Percentiles rank a stretch among this genome's conserved stretches.
These are phyloP conservation scores for Acridotheres tristis DNA, from an alignment of 2,797 vertebrate genomes.

Conservation along the genomic window DNA sequence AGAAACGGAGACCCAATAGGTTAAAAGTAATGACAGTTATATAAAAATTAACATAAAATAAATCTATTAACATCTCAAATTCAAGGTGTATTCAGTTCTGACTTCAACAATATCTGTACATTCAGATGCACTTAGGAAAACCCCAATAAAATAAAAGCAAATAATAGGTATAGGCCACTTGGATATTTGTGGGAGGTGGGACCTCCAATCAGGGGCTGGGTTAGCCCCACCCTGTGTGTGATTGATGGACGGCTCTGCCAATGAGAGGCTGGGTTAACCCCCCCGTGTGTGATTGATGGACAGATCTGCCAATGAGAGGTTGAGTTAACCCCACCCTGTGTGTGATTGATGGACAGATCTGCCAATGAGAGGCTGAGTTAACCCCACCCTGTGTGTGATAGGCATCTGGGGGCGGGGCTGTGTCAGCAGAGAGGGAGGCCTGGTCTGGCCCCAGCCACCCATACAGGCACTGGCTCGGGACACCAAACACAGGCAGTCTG, in stretches of 20 bases:
- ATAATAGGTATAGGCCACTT: background rate
- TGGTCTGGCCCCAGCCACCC: accelerated
- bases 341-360: no score
- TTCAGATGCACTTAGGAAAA: background rate
- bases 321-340: no score
- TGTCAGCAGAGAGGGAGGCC: accelerated
- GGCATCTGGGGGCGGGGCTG: background rate
- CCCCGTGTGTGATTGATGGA: no score
- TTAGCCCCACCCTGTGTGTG: no score
- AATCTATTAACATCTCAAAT: background rate
- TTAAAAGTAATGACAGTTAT: background rate
- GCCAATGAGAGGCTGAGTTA: background rate
- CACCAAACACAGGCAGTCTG: accelerated
- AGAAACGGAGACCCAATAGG: background rate
- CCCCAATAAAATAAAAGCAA: background rate
- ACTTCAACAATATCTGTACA: background rate
- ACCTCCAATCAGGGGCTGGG: accelerated
- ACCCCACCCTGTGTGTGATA: background rate
- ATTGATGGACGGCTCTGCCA: background rate
- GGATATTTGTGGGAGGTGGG: background rate
- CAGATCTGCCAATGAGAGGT: background rate
- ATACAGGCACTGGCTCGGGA: accelerated
- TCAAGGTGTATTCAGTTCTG: background rate
- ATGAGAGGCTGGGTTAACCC: background rate
- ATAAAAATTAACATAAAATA: background rate